Percentiles rank a stretch among this genome's conserved stretches.
Conservation (phyloP, 2,797 vertebrate genomes). For the Macroramphosus scolopax region DNA sequence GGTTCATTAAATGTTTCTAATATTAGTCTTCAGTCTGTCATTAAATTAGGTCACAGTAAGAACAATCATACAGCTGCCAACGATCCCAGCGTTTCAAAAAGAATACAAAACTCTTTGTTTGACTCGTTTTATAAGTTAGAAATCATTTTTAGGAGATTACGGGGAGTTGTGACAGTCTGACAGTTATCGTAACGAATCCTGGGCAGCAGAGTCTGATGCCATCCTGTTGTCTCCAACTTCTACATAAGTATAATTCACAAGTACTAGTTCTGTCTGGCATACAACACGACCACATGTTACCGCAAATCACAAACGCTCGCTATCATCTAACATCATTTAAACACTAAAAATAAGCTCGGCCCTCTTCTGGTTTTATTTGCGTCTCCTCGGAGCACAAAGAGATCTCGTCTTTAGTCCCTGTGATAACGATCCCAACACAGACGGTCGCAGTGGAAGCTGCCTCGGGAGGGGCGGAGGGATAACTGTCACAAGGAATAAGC, state of each 20-base stretch:
- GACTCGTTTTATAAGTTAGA: too few species aligned
- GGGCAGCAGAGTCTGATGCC: constrained; percentile 36
- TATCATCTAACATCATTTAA: constrained; percentile 65
- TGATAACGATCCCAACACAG: constrained; percentile 32
- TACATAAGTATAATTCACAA: constrained; percentile 66
- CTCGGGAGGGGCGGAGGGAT: constrained; percentile 16
- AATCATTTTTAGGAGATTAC: too few species aligned
- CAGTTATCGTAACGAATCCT: constrained; percentile 6
- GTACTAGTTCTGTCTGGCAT: constrained; percentile 65
- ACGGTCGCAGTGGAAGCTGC: constrained; percentile 11
- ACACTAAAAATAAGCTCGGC: constrained; percentile 43
- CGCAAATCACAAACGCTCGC: constrained; percentile 60
- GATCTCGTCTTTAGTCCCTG: constrained; percentile 8
- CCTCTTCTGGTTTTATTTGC: constrained; percentile 19
- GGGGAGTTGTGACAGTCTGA: constrained; percentile 11
- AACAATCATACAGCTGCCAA: constrained; percentile 12
- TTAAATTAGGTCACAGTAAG: constrained; percentile 5
- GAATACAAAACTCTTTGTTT: neutral
- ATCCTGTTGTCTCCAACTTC: constrained; percentile 53
- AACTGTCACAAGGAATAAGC: constrained; percentile 17
- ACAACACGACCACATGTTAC: constrained; percentile 67
- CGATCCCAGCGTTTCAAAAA: neutral
- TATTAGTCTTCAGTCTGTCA: constrained; percentile 8
- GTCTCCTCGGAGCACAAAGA: too few species aligned
- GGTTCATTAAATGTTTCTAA: constrained; percentile 5